phyloP scores from a whole-genome alignment of 2,113 vertebrate genomes.

The Dipodomys ordii region DNA sequence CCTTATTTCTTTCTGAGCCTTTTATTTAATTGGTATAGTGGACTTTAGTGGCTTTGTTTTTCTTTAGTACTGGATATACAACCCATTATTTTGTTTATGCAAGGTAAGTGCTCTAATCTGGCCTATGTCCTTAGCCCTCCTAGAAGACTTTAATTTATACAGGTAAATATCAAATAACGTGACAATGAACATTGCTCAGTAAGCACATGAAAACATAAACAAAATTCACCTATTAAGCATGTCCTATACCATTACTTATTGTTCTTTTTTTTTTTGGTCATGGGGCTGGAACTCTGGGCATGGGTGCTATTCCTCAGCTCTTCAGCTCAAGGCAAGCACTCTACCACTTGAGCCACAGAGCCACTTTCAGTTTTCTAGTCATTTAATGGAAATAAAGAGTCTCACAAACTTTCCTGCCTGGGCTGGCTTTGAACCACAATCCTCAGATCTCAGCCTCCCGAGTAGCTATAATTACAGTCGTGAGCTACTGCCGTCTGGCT shows the following conservation, averaged over 20 bases:
- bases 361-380: too few relatives aligned
- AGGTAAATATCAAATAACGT: neutral
- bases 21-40: neutral
- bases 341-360: too few relatives aligned
- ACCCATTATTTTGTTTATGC: neutral
- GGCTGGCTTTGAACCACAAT: too few relatives aligned
- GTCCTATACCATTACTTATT: neutral
- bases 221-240: neutral
- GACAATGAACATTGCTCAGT: neutral
- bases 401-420: too few relatives aligned
- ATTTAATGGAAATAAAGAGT: too few relatives aligned
- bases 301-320: too few relatives aligned
- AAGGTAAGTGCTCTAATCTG: neutral
- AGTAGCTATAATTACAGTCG: too few relatives aligned
- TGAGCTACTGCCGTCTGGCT: too few relatives aligned
- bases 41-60: neutral
- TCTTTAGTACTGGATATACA: neutral
- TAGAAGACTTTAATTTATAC: neutral
- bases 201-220: neutral
- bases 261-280: too few relatives aligned
- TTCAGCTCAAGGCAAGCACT: too few relatives aligned
- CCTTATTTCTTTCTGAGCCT: neutral
- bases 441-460: too few relatives aligned
- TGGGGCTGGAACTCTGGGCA: too few relatives aligned
- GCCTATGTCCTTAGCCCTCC: neutral